Percentiles rank a stretch among this genome's conserved stretches.
phyloP scores from a whole-genome alignment of 2,797 vertebrate species.

The Bradypodion ventrale region DNA sequence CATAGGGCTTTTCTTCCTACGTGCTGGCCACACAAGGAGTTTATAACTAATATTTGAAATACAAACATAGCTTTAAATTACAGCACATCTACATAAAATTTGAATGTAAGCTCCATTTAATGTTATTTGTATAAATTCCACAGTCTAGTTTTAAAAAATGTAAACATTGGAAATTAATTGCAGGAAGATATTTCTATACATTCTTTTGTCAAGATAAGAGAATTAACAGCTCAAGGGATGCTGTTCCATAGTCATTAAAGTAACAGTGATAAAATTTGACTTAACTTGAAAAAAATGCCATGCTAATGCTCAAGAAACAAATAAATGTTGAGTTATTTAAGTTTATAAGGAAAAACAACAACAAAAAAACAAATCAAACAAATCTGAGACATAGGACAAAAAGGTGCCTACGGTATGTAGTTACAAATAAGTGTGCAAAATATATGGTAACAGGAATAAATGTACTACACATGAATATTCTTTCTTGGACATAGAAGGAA shows the following conservation, averaged over 20 bases:
- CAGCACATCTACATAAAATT: slow-evolving; percentile 64
- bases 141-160: slow-evolving; percentile 82
- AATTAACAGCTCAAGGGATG: slow-evolving; percentile 64
- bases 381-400: slow-evolving; percentile 67
- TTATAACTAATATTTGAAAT: slow-evolving; percentile 65
- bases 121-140: slow-evolving; percentile 77
- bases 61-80: slow-evolving; percentile 70
- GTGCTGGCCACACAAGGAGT: slow-evolving; percentile 63
- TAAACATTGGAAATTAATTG: slow-evolving; percentile 84
- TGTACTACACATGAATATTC: slow-evolving; percentile 51
- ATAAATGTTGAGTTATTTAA: slow-evolving; percentile 25
- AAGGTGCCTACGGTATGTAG: slow-evolving; percentile 63
- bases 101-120: slow-evolving; percentile 71
- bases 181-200: slow-evolving; percentile 80
- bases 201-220: slow-evolving; percentile 81
- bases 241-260: slow-evolving; percentile 58
- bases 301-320: slow-evolving; percentile 37
- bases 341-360: slow-evolving; percentile 54
- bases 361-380: slow-evolving; percentile 52
- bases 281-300: slow-evolving; percentile 50
- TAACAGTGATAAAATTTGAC: slow-evolving; percentile 44
- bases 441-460: slow-evolving; percentile 50
- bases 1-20: slow-evolving; percentile 32
- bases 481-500: slow-evolving; percentile 59
- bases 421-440: slow-evolving; percentile 72